These are phyloP conservation scores for Ips nitidus DNA, from an alignment of 1,140 invertebrate genomes.

Conservation along the genomic window DNA sequence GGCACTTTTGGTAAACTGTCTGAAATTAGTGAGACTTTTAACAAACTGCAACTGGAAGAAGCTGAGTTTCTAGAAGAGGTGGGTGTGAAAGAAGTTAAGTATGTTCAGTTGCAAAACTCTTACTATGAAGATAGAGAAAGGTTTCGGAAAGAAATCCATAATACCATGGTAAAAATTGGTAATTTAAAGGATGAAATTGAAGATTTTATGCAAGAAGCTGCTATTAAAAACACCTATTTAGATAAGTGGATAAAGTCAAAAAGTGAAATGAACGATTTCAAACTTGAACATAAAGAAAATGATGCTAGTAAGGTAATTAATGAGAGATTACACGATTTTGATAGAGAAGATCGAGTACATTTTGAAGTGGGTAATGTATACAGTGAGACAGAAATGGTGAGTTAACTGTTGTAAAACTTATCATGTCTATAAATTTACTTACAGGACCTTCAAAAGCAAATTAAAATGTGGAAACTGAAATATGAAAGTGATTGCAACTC, in stretches of 20 bases:
- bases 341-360: constrained; percentile 41
- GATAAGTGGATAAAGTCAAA: constrained; percentile 40
- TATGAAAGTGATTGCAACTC: constrained; percentile 43
- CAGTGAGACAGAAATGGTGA: constrained; percentile 34
- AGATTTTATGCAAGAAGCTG: constrained; percentile 40
- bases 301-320: constrained; percentile 28
- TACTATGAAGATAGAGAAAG: constrained; percentile 19
- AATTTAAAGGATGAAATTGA: constrained; percentile 45
- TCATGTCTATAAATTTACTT: constrained; percentile 10
- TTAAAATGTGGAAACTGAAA: constrained; percentile 43
- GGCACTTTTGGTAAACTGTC: constrained; percentile 26
- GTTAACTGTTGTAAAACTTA: constrained; percentile 19
- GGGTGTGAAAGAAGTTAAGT: constrained; percentile 21
- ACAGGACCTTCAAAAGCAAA: constrained; percentile 39
- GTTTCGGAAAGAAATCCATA: constrained; percentile 21
- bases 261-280: constrained; percentile 35
- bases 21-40: constrained; percentile 17
- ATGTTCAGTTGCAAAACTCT: constrained; percentile 16
- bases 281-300: constrained; percentile 27
- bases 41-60: constrained; percentile 29
- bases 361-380: constrained; percentile 36
- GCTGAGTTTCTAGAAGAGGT: constrained; percentile 15
- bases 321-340: constrained; percentile 26
- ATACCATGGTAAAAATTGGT: constrained; percentile 37
- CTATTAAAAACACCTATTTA: constrained; percentile 40